Conservation (phyloP, 2,113 vertebrate genomes). For the Nibea albiflora region DNA sequence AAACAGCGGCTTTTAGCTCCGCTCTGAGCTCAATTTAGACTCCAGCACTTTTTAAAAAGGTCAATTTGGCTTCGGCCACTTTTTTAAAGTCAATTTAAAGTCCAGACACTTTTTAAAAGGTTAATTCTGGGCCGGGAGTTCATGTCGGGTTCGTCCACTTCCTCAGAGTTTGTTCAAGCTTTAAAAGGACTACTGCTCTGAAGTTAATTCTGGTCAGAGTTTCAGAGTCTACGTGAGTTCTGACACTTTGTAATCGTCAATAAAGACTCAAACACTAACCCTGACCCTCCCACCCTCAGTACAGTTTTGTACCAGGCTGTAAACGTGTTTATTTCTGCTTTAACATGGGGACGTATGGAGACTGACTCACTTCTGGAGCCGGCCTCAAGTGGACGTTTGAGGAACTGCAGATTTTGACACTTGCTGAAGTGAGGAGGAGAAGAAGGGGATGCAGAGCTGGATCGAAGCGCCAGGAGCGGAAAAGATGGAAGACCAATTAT, state of each 20-base stretch:
- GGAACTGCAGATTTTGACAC: no score
- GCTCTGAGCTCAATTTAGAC: slow-evolving; percentile 60
- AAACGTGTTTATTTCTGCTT: no score
- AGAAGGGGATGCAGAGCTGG: no score
- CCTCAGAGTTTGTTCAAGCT: neutral
- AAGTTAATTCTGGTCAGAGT: neutral
- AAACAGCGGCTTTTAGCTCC: slow-evolving; percentile 65
- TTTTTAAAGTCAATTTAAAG: slow-evolving; percentile 51
- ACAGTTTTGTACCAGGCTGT: no score
- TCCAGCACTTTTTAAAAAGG: slow-evolving; percentile 51
- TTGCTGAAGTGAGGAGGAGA: no score
- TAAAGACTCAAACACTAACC: neutral
- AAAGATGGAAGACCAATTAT: no score
- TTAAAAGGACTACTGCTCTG: neutral
- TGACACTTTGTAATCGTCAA: neutral
- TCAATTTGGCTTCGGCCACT: slow-evolving; percentile 43
- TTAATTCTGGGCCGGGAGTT: slow-evolving; percentile 57
- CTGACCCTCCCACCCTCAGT: no score
- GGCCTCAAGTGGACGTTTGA: no score
- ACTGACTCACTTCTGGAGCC: no score
- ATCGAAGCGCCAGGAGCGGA: no score
- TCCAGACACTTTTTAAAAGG: slow-evolving; percentile 42
- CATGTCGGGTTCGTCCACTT: slow-evolving; percentile 39
- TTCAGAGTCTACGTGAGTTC: neutral
- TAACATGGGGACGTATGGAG: no score